A percentile compares a stretch with the other conserved stretches of the same genome.
These are phyloP conservation scores for Galerucella nymphaeae DNA, from an alignment of 2,888 invertebrate genomes.

Conservation along the genomic window DNA sequence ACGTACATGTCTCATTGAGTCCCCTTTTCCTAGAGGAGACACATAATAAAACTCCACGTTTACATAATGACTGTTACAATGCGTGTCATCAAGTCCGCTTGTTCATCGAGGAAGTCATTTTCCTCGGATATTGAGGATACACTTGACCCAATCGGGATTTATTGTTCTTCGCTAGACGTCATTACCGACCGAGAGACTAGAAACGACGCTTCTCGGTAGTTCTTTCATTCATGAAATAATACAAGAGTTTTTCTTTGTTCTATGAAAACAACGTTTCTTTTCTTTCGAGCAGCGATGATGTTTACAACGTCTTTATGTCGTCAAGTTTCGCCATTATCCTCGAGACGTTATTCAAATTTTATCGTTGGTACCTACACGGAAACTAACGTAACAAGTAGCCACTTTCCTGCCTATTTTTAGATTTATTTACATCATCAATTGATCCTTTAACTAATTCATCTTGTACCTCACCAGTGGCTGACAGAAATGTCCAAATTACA, in stretches of 20 bases:
- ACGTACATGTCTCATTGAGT: constrained; percentile 54
- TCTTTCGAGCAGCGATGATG: constrained; percentile 15
- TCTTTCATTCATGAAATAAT: constrained; percentile 41
- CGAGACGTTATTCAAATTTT: constrained; percentile 4
- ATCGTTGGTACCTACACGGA: neutral
- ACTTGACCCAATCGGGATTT: constrained; percentile 60
- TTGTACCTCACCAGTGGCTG: no score
- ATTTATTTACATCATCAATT: neutral
- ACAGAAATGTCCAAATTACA: no score
- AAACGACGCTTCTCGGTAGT: constrained; percentile 25
- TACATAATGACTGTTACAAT: constrained; percentile 65
- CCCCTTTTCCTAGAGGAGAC: constrained; percentile 50
- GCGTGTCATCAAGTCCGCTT: constrained; percentile 64
- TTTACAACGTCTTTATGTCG: constrained; percentile 12
- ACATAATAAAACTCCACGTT: constrained; percentile 62
- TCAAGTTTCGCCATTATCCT: neutral
- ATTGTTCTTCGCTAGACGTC: constrained; percentile 54
- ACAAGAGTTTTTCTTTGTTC: constrained; percentile 39
- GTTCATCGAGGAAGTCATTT: constrained; percentile 64
- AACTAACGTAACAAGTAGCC: neutral
- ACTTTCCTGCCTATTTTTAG: neutral
- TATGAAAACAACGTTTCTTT: constrained; percentile 43
- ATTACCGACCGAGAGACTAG: constrained; percentile 46
- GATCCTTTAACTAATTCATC: neutral
- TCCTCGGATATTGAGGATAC: constrained; percentile 59